Base-by-base conservation (phyloP, 2,797 vertebrate species). In the Hyperoplus immaculatus region DNA sequence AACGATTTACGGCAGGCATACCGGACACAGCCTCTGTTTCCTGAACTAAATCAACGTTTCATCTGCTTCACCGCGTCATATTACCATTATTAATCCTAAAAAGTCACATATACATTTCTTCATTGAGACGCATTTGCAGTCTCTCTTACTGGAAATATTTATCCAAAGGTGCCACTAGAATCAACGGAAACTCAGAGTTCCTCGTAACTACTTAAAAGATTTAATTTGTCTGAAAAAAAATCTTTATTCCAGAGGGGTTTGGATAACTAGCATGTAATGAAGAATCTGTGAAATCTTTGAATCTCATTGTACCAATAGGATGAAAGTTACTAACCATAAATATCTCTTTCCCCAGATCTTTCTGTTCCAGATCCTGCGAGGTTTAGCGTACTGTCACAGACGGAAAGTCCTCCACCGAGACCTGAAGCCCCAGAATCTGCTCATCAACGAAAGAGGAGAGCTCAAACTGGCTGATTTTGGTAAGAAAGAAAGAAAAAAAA, bases 401-500 rank as follows among this genome's bases (percentile, higher is more conserved):
- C 89, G 95, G 75, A 95, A 96, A 80, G 95, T 96, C 74, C 91
- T 96, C 39, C 95, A 96, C 89, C 86, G 95, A 83, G 95, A 96
- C 87, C 86, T 96, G 80, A 96, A 96, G 83, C 95, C 95, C 42
- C 95, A 96, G 79, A 96, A 96, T 77, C 92, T 96, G 53, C 95
- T 96, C 64, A 96, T 96, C 80, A 96, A 94, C 2, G 95, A 96
- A 56, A 83, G 90, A 78, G 95, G 95, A 36, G 95, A 96, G 64
- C 95, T 96, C 82, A 96, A 96, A 83, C 90, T 96, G 67, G 95
- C 95, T 2, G 95, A 96, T 83, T 96, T 96, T 78, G 95, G 95
- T 96, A 92, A 82, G 67, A 63, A 56, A 16, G 59, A 95, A 92
- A 82, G 60, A 69, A 56, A n/a, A 56, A n/a, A 56, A 61, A 42